Evolutionary conservation across 1,140 invertebrate genomes (phyloP).

Genomic region (Batillaria attramentaria): DNA sequence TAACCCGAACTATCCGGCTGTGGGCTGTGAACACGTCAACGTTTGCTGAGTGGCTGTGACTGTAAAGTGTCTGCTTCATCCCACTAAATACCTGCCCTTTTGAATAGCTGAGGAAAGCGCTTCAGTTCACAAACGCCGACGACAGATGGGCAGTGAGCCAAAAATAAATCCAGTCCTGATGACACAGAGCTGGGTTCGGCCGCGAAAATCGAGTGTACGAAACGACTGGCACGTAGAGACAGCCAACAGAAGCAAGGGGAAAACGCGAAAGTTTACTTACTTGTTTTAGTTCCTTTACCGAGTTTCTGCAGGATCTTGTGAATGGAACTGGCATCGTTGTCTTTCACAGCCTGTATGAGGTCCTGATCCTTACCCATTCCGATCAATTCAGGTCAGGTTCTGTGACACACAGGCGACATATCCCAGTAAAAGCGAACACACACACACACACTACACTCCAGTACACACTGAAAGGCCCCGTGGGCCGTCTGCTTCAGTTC

Average conservation of each 20-base stretch:
- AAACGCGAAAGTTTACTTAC: background rate
- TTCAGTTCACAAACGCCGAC: too few relatives aligned
- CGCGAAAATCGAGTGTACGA: background rate
- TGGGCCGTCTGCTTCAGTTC: conserved; percentile 9
- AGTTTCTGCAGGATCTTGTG: conserved; percentile 46
- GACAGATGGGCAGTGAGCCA: conserved; percentile 2
- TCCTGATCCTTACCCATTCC: conserved; percentile 55
- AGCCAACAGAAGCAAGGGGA: too few relatives aligned
- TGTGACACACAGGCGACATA: conserved; percentile 25
- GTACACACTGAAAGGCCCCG: too few relatives aligned
- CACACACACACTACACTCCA: background rate
- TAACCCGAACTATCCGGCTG: too few relatives aligned
- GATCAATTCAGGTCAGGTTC: background rate
- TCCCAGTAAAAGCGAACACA: conserved; percentile 11
- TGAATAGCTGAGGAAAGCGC: too few relatives aligned
- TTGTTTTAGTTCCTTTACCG: conserved; percentile 35
- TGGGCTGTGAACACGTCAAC: too few relatives aligned
- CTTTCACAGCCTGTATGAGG: conserved; percentile 53
- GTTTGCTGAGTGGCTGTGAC: too few relatives aligned
- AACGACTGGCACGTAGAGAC: too few relatives aligned
- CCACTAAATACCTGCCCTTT: too few relatives aligned
- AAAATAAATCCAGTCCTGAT: background rate
- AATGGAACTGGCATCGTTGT: conserved; percentile 41
- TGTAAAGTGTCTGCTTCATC: too few relatives aligned
- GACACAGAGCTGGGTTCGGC: background rate